Percentiles rank a stretch among this genome's conserved stretches.
These are phyloP conservation scores for Metridium senile DNA, from an alignment of 92 coral and sea anemone species.

Conservation along the genomic window DNA sequence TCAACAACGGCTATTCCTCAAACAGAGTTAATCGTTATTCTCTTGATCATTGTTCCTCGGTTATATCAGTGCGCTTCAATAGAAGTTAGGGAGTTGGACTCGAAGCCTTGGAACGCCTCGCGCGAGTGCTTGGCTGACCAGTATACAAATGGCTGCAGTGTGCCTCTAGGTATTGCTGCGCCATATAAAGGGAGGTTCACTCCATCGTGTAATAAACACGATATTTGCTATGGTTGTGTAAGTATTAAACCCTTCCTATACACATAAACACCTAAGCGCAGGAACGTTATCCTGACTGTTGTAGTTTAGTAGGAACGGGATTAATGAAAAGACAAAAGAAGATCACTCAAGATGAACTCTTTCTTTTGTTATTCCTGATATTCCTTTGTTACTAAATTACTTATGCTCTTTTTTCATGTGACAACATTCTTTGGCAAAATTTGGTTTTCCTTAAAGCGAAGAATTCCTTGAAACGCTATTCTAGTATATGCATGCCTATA, in stretches of 20 bases:
- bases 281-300: too few relatives aligned
- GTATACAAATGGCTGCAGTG: constrained; percentile 90
- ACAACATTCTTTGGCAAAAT: too few relatives aligned
- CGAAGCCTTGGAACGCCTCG: background rate
- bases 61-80: background rate
- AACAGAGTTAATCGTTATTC: background rate
- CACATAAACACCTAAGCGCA: too few relatives aligned
- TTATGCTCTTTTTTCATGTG: too few relatives aligned
- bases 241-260: constrained; percentile 50
- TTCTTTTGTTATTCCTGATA: too few relatives aligned
- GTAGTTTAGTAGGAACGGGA: too few relatives aligned
- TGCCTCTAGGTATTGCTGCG: constrained; percentile 90
- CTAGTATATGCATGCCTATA: too few relatives aligned
- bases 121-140: constrained; percentile 87
- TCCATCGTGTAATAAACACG: constrained; percentile 95
- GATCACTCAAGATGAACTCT: too few relatives aligned
- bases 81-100: background rate
- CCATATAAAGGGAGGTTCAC: constrained; percentile 89
- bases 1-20: background rate
- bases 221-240: constrained; percentile 98
- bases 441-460: too few relatives aligned
- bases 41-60: background rate
- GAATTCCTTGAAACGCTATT: too few relatives aligned
- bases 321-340: too few relatives aligned
- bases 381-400: too few relatives aligned